Base-by-base conservation (phyloP, 2,888 invertebrate species). In the Teleogryllus oceanicus region DNA sequence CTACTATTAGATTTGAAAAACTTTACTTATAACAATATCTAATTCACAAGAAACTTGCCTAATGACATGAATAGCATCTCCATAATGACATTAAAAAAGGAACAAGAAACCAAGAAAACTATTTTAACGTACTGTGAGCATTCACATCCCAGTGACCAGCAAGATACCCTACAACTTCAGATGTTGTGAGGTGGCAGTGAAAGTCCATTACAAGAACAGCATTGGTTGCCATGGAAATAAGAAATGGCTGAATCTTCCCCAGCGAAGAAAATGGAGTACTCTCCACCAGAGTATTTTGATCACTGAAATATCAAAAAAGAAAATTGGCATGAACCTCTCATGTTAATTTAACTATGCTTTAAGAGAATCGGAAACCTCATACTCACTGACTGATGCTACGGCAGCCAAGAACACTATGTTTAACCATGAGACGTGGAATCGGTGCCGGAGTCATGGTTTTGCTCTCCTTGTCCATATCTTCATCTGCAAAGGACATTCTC, bases 61-160 rank as follows among this genome's bases (percentile, higher is more conserved):
- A 37, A 37, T 37, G 2, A 37, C 24, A 37, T 37, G 37, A 37
- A 37, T 37, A 37, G 8, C 37, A 37, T 37, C 37, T 37, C 37
- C 37, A 37, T 37, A 37, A 37, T 37, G 37, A 37, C 37, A 37
- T 37, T 37, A 37, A 8, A 5, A 37, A 37, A 37, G 37, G 37
- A 37, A 37, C 4, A 8, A 37, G 37, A 37, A 8, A 8, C 0
- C 37, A 37, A 8, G 37, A 37, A 4, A 37, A 37, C 37, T 8
- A 37, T 37, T 37, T 37, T 37, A 37, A 90, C 93, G 91, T 91
- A 97, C 97, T 96, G 85, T 98, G 97, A 82, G 92, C 92, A 86
- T 95, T 96, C 79, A 96, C 92, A 87, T 98, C 98, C 98, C 98
- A 98, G 81, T 94, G 93, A 5, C 98, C 98, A 78, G 95, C 98